Conservation (phyloP, 2,888 invertebrate species). For the Acanthococcus lagerstroemiae region DNA sequence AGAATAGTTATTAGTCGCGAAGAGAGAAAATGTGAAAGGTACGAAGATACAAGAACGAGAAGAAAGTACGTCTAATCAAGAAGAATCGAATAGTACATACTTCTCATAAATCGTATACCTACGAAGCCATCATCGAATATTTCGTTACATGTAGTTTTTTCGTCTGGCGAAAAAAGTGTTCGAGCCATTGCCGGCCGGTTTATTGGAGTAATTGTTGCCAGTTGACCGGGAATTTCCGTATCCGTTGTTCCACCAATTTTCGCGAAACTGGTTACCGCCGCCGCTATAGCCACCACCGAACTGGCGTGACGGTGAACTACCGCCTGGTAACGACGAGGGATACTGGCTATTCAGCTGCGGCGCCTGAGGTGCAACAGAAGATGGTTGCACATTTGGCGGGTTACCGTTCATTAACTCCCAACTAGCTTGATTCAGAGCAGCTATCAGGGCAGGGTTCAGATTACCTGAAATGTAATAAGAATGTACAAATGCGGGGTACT, state of each 20-base stretch:
- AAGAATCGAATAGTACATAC: too few species aligned
- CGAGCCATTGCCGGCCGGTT: background rate
- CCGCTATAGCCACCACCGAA: slow-evolving; percentile 2
- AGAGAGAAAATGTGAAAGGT: too few species aligned
- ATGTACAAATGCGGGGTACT: too few species aligned
- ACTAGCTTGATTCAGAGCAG: slow-evolving; percentile 27
- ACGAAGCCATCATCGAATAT: background rate
- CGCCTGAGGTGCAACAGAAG: slow-evolving; percentile 15
- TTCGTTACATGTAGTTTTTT: slow-evolving; percentile 23
- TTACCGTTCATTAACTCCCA: slow-evolving; percentile 27
- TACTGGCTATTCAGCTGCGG: slow-evolving; percentile 10
- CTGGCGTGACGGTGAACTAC: slow-evolving; percentile 20
- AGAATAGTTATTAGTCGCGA: too few species aligned
- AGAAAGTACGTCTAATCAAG: too few species aligned
- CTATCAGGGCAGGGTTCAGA: slow-evolving; percentile 26
- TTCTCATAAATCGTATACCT: background rate
- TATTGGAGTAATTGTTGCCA: background rate
- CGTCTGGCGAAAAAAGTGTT: slow-evolving; percentile 17
- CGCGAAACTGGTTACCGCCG: slow-evolving; percentile 15
- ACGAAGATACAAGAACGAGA: background rate
- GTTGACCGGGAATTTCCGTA: slow-evolving; percentile 4
- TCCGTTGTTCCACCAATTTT: slow-evolving; percentile 29
- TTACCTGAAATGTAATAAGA: slow-evolving; percentile 7
- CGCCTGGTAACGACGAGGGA: slow-evolving; percentile 5
- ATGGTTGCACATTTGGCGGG: background rate